Evolutionary conservation across 2,113 vertebrate genomes (phyloP), one percentile per base, ranked within the genome.

Genomic region (Epinephelus lanceolatus): DNA sequence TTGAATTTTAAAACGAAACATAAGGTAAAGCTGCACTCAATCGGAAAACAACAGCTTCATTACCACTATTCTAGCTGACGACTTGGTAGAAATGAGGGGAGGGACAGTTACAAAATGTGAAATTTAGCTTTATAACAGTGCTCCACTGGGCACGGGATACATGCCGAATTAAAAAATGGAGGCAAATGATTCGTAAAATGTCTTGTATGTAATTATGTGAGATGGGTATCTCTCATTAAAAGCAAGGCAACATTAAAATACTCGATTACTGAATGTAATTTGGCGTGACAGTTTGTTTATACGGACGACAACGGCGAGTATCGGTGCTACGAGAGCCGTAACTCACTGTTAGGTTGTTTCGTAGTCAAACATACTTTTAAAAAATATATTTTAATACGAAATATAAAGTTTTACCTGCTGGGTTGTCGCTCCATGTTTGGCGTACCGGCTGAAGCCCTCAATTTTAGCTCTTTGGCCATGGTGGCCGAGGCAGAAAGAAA

Each of bases 391-490:
- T 14, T 23, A 11, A 0, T 3, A 3, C 1, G 5, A 25, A 81
- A 40, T 15, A 69, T 18, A 19, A 3, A 62, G 3, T 9, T 78
- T 0, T 76, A 94, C 92, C 92, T 92, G 40, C 0, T 75, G 0
- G 21, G 52, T 27, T 45, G 59, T n/a, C 10, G 62, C 37, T 94
- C 93, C 93, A 93, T 93, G 55, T 70, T 10, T 52, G 0, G 0
- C 6, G 12, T 49, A 33, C 37, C 76, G 49, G 25, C 18, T 17
- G 47, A 45, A 53, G 4, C 30, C 30, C 30, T 30, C 30, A 30
- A 9, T 42, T 42, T 42, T 1, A 42, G 40, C 40, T 42, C 40
- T 42, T 42, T 42, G 40, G 40, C 40, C 10, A 42, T 42, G 6
- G 40, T 10, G 49, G 25, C 18, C 23, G 49, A 47, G 47, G 27